Base-by-base conservation (phyloP, 2,888 invertebrate genomes). In the Lomographa bimaculata region DNA sequence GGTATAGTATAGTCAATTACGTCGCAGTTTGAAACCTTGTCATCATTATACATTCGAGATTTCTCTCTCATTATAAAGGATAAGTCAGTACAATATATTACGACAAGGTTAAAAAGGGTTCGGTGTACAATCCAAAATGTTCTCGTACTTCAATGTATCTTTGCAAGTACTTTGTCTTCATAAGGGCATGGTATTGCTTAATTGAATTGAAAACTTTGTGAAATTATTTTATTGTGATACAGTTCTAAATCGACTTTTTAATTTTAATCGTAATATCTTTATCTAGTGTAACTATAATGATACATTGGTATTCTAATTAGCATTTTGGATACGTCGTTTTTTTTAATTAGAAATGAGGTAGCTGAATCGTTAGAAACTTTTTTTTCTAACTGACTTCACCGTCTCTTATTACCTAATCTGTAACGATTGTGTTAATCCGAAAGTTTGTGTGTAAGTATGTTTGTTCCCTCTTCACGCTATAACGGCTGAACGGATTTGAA, bases 291-390 rank as follows among this genome's bases (percentile, higher is more conserved):
- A 14, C 14, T 2, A 4, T 65, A 55, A 61, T 72, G 69, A 55
- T 52, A 43, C 45, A 48, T 64, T 49, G 61, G 55, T 54, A 71
- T 68, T 68, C 75, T 80, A 76, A 80, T 83, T 83, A 78, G 66
- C 75, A 78, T 76, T 65, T 58, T 61, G 60, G 61, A 68, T 56
- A 47, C 41, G 52, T 50, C 41, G 23, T 45, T 28, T 20, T 17
- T 38, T 39, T 40, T 33, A 6, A 30, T 2, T 21, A 30, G 17
- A 32, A 44, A 33, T 37, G 42, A 26, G 43, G 46, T 42, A 45
- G 49, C 49, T 17, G 25, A 29, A 30, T 7, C 8, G 10, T 16
- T 16, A 8, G 23, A n/a, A n/a, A n/a, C n/a, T n/a, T n/a, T n/a
- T n/a, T n/a, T n/a, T n/a, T n/a, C n/a, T n/a, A n/a, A n/a, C n/a